Conservation (phyloP, 2,888 invertebrate species). For the Amphipyra tragopoginis region DNA sequence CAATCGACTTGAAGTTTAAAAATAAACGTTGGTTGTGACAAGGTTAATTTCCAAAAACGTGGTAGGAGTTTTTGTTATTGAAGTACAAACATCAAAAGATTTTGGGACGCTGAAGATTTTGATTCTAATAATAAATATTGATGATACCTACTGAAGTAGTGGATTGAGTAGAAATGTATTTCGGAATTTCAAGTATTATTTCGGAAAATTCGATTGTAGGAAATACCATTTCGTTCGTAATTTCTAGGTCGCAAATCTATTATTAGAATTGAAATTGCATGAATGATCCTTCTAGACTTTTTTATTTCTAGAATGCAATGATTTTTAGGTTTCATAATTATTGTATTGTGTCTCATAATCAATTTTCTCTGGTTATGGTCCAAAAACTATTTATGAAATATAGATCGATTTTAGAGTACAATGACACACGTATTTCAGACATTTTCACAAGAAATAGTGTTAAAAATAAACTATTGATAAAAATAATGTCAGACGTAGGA, state of each 20-base stretch:
- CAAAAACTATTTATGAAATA: neutral
- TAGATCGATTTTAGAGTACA: neutral
- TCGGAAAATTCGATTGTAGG: neutral
- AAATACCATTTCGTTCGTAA: neutral
- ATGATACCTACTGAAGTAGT: slow-evolving; percentile 1
- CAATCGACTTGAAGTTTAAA: too few species aligned
- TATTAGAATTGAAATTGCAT: too few species aligned
- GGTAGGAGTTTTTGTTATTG: too few species aligned
- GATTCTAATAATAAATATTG: neutral
- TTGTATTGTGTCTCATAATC: neutral
- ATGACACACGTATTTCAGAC: slow-evolving; percentile 3
- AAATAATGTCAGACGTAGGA: slow-evolving; percentile 70
- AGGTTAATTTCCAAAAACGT: too few species aligned
- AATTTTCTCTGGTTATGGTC: neutral
- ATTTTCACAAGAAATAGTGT: slow-evolving; percentile 10
- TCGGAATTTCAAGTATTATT: neutral
- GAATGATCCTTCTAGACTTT: too few species aligned
- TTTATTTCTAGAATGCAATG: too few species aligned
- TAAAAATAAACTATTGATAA: slow-evolving; percentile 24
- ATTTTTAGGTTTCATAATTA: neutral
- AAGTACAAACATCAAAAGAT: neutral
- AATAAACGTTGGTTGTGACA: too few species aligned
- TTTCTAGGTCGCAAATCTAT: too few species aligned
- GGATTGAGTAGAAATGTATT: neutral
- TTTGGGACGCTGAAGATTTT: neutral